Percentiles rank a stretch among this genome's conserved stretches.
Conservation (phyloP, 2,888 invertebrate genomes). For the Philopedon plagiatum region DNA sequence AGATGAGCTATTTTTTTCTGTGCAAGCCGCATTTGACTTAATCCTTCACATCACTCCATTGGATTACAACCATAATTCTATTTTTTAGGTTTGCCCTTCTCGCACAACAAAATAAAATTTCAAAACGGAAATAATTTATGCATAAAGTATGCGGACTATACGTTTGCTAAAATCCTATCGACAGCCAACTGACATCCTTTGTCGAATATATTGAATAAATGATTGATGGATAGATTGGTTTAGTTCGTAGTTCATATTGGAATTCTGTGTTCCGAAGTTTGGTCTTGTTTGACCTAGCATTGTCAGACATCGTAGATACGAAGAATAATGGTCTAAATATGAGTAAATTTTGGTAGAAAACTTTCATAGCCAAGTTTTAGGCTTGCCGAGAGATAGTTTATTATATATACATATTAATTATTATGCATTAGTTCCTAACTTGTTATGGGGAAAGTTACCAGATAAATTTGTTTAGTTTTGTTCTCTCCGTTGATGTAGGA, state of each 20-base stretch:
- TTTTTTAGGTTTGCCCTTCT: too few species aligned
- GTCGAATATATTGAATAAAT: constrained; percentile 8
- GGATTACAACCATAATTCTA: too few species aligned
- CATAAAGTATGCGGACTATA: background rate
- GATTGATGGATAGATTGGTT: constrained; percentile 13
- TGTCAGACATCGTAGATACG: constrained; percentile 30
- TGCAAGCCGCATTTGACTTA: too few species aligned
- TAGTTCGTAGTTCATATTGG: constrained; percentile 1
- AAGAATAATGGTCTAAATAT: constrained; percentile 28
- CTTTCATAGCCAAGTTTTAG: background rate
- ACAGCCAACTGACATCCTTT: background rate
- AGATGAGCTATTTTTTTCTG: too few species aligned
- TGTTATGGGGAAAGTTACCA: background rate
- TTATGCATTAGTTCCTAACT: background rate
- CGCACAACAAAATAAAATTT: background rate
- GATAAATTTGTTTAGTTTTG: background rate
- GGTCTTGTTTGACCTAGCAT: constrained; percentile 27
- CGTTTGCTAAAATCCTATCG: constrained; percentile 3
- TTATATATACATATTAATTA: too few species aligned
- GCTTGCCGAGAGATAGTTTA: background rate
- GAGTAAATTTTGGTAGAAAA: constrained; percentile 10
- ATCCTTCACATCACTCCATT: too few species aligned
- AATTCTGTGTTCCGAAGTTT: constrained; percentile 2
- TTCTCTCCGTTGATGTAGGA: background rate
- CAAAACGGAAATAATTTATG: background rate